Percentiles rank a stretch among this genome's conserved stretches.
phyloP scores from a whole-genome alignment of 2,113 vertebrate species.

The Aptenodytes patagonicus region DNA sequence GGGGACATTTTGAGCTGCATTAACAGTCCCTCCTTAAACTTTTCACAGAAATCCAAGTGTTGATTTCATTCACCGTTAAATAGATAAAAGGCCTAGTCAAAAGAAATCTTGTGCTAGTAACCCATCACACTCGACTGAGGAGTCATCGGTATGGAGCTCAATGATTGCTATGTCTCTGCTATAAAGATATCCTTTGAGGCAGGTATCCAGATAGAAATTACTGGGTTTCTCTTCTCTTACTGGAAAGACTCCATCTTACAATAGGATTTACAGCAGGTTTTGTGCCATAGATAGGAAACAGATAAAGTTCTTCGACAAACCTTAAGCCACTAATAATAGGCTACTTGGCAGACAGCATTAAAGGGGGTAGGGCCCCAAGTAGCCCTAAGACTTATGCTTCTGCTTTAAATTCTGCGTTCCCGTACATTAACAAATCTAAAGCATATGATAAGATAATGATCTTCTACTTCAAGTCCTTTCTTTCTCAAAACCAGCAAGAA shows the following conservation, averaged over 20 bases:
- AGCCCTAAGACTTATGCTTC: not conserved
- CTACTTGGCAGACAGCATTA: not conserved
- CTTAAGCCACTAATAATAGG: not conserved
- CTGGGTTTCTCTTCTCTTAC: not conserved
- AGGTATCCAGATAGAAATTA: not conserved
- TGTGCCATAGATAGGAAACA: not conserved
- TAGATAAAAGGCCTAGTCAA: not conserved
- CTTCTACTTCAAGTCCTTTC: not conserved
- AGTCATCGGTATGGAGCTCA: not conserved
- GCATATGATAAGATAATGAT: not conserved
- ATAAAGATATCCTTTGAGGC: not conserved
- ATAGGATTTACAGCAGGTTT: not conserved
- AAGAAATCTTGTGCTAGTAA: not conserved
- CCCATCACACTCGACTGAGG: not conserved
- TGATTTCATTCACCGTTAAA: not conserved
- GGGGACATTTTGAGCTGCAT: not conserved
- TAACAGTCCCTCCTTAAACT: not conserved
- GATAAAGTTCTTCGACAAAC: not conserved
- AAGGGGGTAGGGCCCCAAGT: not conserved
- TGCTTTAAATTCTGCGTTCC: conserved; percentile 13
- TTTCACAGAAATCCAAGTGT: not conserved
- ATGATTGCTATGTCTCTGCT: rapidly evolving
- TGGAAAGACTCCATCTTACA: not conserved
- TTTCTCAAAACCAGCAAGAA: not conserved
- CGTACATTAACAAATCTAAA: not conserved